Evolutionary conservation across 2,888 invertebrate genomes (phyloP).

Genomic region (Limnephilus marmoratus): DNA sequence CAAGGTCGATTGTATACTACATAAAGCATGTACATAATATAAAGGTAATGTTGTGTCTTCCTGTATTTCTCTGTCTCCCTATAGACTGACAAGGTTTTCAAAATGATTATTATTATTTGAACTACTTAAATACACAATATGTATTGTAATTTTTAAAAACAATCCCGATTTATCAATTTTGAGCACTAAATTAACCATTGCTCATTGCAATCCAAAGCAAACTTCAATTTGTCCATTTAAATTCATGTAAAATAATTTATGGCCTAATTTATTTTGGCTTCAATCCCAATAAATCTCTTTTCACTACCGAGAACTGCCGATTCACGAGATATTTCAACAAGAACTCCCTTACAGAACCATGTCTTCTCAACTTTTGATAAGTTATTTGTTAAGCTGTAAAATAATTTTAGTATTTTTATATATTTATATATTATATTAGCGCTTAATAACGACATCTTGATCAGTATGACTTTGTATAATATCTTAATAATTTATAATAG

Average conservation of each 20-base stretch:
- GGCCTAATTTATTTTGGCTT: background rate
- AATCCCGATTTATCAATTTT: background rate
- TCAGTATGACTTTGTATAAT: constrained; percentile 42
- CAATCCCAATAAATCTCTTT: background rate
- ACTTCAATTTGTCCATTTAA: background rate
- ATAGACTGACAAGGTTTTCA: background rate
- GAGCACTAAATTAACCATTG: background rate
- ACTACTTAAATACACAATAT: background rate
- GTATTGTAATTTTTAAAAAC: background rate
- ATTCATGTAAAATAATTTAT: background rate
- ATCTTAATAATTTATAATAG: constrained; percentile 26
- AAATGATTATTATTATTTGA: background rate
- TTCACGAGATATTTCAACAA: background rate
- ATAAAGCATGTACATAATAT: background rate
- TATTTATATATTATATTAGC: constrained; percentile 51
- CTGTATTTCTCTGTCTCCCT: background rate
- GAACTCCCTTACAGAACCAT: constrained; percentile 7
- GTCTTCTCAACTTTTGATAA: constrained; percentile 24
- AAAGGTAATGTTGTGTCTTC: background rate
- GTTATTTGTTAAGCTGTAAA: constrained; percentile 47
- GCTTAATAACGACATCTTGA: constrained; percentile 42
- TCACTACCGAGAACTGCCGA: background rate
- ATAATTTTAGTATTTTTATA: constrained; percentile 55
- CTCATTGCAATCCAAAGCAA: background rate
- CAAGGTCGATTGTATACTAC: background rate